These are phyloP conservation scores for Agrotis clavis DNA, from an alignment of 2,888 invertebrate genomes.

Conservation along the genomic window DNA sequence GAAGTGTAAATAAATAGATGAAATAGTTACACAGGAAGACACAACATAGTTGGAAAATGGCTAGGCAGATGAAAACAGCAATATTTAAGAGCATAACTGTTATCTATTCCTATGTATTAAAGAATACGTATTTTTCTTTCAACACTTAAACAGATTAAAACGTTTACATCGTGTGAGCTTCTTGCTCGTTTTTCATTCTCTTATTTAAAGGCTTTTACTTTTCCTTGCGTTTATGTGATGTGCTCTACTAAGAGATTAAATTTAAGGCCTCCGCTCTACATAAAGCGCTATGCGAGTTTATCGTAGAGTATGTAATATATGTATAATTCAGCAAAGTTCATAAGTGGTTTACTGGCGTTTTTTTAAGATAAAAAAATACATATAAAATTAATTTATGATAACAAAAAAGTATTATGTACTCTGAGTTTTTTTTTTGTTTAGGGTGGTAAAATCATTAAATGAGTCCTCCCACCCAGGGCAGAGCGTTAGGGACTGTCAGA, in stretches of 20 bases:
- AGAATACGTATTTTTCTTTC: too few species aligned
- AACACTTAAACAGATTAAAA: conserved; percentile 89
- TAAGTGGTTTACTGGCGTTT: conserved; percentile 3
- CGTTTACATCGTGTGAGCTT: conserved; percentile 85
- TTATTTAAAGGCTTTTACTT: conserved; percentile 86
- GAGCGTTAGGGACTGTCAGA: too few species aligned
- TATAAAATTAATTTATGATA: too few species aligned
- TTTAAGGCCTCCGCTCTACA: conserved; percentile 71
- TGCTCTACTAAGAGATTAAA: conserved; percentile 84
- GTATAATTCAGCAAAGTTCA: conserved; percentile 40
- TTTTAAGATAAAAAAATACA: too few species aligned
- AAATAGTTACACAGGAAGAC: too few species aligned
- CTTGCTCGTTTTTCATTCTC: conserved; percentile 87
- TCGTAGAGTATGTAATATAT: conserved; percentile 34
- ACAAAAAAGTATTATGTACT: too few species aligned
- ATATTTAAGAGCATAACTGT: conserved; percentile 25
- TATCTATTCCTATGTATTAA: conserved; percentile 23
- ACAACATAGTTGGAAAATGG: too few species aligned
- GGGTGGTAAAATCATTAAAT: too few species aligned
- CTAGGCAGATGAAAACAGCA: not conserved
- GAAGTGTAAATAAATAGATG: too few species aligned
- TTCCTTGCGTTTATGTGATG: conserved; percentile 81
- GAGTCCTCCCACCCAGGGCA: too few species aligned
- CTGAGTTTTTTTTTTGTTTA: too few species aligned
- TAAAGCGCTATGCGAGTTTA: conserved; percentile 42